A percentile compares a stretch with the other conserved stretches of the same genome.
Evolutionary conservation across 2,888 invertebrate genomes (phyloP).

Genomic region (Crioceris asparagi): DNA sequence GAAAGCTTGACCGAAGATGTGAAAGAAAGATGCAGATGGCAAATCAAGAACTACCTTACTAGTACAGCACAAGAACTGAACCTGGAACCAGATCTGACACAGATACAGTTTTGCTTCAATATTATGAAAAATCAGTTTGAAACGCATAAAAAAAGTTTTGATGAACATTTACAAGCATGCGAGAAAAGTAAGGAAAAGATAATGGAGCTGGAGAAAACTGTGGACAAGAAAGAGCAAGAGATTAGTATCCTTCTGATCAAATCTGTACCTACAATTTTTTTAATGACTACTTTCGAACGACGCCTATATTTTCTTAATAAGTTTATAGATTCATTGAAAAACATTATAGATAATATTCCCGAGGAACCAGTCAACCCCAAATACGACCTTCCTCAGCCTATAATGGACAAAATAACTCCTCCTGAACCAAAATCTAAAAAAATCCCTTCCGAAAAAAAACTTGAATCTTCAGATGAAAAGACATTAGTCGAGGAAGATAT

Average conservation of each 20-base stretch:
- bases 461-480: no score
- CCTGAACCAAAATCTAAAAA: no score
- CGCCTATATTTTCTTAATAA: slow-evolving; percentile 9
- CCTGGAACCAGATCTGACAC: slow-evolving; percentile 27
- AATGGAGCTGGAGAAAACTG: slow-evolving; percentile 4
- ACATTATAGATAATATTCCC: slow-evolving; percentile 14
- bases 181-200: slow-evolving; percentile 8
- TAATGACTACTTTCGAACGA: no score
- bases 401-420: no score
- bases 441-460: no score
- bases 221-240: slow-evolving; percentile 10
- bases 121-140: slow-evolving; percentile 25
- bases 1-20: background rate
- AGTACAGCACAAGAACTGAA: no score
- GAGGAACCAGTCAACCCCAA: slow-evolving; percentile 11
- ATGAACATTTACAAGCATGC: slow-evolving; percentile 7
- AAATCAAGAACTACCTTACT: no score
- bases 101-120: slow-evolving; percentile 33
- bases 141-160: slow-evolving; percentile 9
- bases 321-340: slow-evolving; percentile 7
- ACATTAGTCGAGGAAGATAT: background rate
- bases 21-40: background rate
- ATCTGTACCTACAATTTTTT: background rate
- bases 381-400: no score
- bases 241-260: slow-evolving; percentile 15